Percentiles rank a stretch among this genome's conserved stretches.
phyloP scores from a whole-genome alignment of 2,888 invertebrate genomes.

The Hydropsyche betteni region DNA sequence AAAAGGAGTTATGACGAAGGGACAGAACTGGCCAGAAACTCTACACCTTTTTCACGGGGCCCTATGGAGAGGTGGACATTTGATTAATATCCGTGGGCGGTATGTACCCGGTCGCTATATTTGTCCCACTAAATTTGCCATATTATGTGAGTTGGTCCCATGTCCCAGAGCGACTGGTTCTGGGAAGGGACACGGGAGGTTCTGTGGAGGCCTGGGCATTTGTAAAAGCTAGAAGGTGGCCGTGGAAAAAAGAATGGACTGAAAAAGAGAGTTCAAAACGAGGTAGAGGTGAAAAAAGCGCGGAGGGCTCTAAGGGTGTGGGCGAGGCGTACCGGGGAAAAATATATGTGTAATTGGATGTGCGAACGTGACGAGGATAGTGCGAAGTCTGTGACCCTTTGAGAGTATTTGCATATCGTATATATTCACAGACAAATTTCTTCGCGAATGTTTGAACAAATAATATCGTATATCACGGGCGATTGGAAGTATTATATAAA shows the following conservation, averaged over 20 bases:
- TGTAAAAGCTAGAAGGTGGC: conserved; percentile 29
- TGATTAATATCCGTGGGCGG: conserved; percentile 33
- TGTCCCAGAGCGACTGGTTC: background rate
- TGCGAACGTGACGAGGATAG: conserved; percentile 31
- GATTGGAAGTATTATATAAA: background rate
- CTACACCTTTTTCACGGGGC: background rate
- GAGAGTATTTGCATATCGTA: conserved; percentile 24
- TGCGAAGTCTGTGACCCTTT: conserved; percentile 23
- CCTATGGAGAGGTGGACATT: conserved; percentile 32
- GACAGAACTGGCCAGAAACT: background rate
- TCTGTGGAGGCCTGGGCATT: conserved; percentile 1
- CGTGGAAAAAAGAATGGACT: background rate
- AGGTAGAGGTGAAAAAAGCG: background rate
- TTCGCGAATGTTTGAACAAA: conserved; percentile 1
- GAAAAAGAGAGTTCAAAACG: conserved; percentile 6
- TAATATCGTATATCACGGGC: background rate
- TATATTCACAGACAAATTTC: conserved; percentile 4
- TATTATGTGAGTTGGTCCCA: conserved; percentile 21
- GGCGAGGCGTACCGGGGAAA: background rate
- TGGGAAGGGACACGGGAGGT: too few species aligned
- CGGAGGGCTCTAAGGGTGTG: background rate
- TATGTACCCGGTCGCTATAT: conserved; percentile 28
- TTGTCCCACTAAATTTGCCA: conserved; percentile 33
- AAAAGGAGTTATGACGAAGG: conserved; percentile 10
- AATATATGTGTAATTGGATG: conserved; percentile 33